Evolutionary conservation across 2,888 invertebrate species (phyloP), one percentile per base, ranked within the genome.

Genomic region (Scaptomyza cyrtandrae): DNA sequence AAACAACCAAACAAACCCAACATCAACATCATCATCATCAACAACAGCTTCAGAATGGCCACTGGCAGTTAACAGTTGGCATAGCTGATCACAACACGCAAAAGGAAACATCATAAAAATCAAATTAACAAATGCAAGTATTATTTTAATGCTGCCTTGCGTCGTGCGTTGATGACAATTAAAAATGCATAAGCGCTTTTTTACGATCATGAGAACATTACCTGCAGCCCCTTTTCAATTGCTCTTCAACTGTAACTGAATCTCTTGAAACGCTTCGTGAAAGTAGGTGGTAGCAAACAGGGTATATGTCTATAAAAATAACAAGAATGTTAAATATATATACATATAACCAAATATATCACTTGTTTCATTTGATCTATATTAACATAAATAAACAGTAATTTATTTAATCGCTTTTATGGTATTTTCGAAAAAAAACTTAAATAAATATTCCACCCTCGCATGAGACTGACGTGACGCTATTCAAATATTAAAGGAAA

Each of bases 61-160:
- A 45, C 53, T 29, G 55, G 27, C 53, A 60, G 58, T 39, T 43
- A 33, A 9, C 41, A 49, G 60, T 65, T 55, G 50, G 37, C 44
- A 13, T 19, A 55, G 39, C 49, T 53, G 62, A 31, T 54, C 59
- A 77, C 62, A 52, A 39, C n/a, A 63, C 55, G n/a, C 54, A 41
- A 43, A 55, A 72, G 62, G 52, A 78, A 66, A 35, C 65, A 69
- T 72, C 79, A 72, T 86, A 84, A 84, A 86, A 78, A 65, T 64
- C 71, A 77, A 79, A 79, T 74, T 71, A 77, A 60, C 67, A 67
- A 80, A 68, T 71, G 62, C 59, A 54, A 54, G 24, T 59, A 72
- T 63, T 66, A 62, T 68, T 83, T 83, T 50, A 35, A 62, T 24
- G 35, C 60, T 53, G 45, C 55, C 48, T 56, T 31, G 27, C 35